phyloP scores from a whole-genome alignment of 2,888 invertebrate species.

The Sicus ferrugineus region DNA sequence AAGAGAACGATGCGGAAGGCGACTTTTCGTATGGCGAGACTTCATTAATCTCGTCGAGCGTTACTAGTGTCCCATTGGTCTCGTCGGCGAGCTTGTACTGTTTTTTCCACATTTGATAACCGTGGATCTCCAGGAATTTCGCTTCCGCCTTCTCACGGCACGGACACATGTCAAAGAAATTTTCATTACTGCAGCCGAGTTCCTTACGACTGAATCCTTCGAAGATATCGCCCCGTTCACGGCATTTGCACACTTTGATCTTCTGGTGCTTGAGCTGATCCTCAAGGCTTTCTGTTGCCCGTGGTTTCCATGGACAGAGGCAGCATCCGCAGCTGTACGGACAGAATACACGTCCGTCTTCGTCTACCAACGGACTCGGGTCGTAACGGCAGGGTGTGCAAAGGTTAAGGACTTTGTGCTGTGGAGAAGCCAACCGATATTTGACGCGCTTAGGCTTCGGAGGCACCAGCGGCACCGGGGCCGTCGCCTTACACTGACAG shows the following conservation, averaged over 20 bases:
- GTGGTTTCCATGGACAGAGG: constrained; percentile 54
- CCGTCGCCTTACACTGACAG: background rate
- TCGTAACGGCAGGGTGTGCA: constrained; percentile 53
- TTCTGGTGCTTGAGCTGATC: constrained; percentile 46
- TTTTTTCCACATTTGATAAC: constrained; percentile 51
- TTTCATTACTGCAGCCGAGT: constrained; percentile 39
- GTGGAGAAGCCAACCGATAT: constrained; percentile 51
- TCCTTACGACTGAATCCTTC: constrained; percentile 40
- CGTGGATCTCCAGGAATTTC: constrained; percentile 51
- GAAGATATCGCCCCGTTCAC: constrained; percentile 49
- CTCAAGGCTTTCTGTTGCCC: constrained; percentile 39
- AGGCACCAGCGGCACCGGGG: background rate
- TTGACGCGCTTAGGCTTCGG: constrained; percentile 25
- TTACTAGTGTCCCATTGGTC: constrained; percentile 27
- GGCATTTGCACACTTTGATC: constrained; percentile 55
- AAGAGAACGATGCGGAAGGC: background rate
- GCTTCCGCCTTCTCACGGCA: constrained; percentile 59
- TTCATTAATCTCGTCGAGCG: constrained; percentile 48
- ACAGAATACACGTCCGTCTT: constrained; percentile 51
- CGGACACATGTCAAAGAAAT: constrained; percentile 57
- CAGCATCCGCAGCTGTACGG: constrained; percentile 59
- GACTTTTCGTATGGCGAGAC: constrained; percentile 29
- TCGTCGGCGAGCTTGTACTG: constrained; percentile 28
- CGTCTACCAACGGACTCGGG: constrained; percentile 55
- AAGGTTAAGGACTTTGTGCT: constrained; percentile 53